These are phyloP conservation scores for Neodiprion virginianus DNA, from an alignment of 1,140 invertebrate genomes.

Conservation along the genomic window DNA sequence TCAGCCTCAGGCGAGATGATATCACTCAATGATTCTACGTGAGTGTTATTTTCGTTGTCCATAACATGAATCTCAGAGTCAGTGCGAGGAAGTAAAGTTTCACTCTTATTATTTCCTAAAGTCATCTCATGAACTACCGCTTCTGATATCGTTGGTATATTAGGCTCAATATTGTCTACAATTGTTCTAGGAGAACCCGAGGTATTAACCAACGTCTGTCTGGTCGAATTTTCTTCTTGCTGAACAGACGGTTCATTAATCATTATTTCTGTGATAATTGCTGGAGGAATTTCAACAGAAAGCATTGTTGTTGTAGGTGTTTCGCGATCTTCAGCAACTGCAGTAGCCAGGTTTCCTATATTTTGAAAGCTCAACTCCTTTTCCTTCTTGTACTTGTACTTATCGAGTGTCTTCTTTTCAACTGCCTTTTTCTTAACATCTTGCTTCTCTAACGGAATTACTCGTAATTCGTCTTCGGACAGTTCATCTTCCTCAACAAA, in stretches of 20 bases:
- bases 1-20: background rate
- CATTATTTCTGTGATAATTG: background rate
- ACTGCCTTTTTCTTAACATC: slow-evolving; percentile 29
- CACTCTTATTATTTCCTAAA: background rate
- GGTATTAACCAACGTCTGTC: slow-evolving; percentile 11
- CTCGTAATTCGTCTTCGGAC: slow-evolving; percentile 45
- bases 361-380: slow-evolving; percentile 37
- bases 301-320: slow-evolving; percentile 9
- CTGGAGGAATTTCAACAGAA: slow-evolving; percentile 3
- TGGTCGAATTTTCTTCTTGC: slow-evolving; percentile 5
- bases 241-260: background rate
- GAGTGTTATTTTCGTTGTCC: background rate
- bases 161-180: slow-evolving; percentile 18
- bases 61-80: background rate
- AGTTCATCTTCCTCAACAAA: slow-evolving; percentile 31
- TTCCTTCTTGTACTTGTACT: slow-evolving; percentile 42
- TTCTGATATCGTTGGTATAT: slow-evolving; percentile 8
- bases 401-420: slow-evolving; percentile 34
- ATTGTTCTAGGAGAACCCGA: background rate
- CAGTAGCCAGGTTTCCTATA: slow-evolving; percentile 19
- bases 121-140: too few relatives aligned
- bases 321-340: slow-evolving; percentile 22
- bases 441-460: slow-evolving; percentile 48
- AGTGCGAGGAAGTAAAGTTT: background rate
- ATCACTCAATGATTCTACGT: background rate